phyloP scores from a whole-genome alignment of 2,888 invertebrate genomes.

The Lacanobia wlatinum region DNA sequence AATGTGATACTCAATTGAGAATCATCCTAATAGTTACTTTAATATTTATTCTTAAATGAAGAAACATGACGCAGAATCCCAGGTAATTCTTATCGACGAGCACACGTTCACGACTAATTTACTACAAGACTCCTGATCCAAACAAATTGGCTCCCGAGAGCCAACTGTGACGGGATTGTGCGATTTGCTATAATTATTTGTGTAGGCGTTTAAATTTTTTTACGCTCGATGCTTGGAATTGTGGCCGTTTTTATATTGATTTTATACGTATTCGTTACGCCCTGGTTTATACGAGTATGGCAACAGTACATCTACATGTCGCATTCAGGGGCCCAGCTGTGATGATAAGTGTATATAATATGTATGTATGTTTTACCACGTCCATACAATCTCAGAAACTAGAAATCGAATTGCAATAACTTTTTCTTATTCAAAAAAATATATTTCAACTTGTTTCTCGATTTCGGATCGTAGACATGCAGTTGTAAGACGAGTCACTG shows the following conservation, averaged over 20 bases:
- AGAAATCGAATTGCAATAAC: too few relatives aligned
- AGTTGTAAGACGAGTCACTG: too few relatives aligned
- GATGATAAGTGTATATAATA: too few relatives aligned
- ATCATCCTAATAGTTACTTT: neutral
- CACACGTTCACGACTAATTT: slow-evolving; percentile 72
- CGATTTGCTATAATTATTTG: slow-evolving; percentile 60
- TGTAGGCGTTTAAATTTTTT: slow-evolving; percentile 51
- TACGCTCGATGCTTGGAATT: neutral
- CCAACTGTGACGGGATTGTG: slow-evolving; percentile 47
- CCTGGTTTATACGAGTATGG: too few relatives aligned
- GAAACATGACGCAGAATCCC: slow-evolving; percentile 53
- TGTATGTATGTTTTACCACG: too few relatives aligned
- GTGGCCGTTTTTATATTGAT: neutral
- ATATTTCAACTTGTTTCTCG: too few relatives aligned
- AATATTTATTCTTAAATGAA: slow-evolving; percentile 45
- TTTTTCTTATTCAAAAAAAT: too few relatives aligned
- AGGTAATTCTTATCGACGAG: slow-evolving; percentile 74
- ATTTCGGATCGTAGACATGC: too few relatives aligned
- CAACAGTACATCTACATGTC: too few relatives aligned
- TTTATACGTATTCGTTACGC: neutral
- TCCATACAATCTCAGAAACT: too few relatives aligned
- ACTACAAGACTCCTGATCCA: slow-evolving; percentile 67
- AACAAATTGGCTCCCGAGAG: slow-evolving; percentile 67
- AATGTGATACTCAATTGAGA: neutral
- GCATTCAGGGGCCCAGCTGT: too few relatives aligned